phyloP scores from a whole-genome alignment of 2,888 invertebrate genomes.

The Mallateleia sp. region DNA sequence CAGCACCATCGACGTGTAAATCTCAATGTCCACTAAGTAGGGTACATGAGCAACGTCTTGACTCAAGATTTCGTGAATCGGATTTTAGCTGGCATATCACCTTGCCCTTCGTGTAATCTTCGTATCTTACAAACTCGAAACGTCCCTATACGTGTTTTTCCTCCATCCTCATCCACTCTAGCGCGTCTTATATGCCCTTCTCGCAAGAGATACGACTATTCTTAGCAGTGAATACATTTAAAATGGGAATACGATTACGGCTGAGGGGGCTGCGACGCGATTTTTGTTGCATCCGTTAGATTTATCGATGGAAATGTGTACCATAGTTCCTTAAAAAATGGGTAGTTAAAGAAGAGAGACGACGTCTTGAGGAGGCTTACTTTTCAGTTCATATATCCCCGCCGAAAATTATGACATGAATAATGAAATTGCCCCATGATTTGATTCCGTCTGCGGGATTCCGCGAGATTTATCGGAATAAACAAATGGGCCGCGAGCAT shows the following conservation, averaged over 20 bases:
- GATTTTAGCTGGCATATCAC: conserved; percentile 85
- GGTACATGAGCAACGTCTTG: conserved; percentile 82
- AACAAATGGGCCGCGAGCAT: conserved; percentile 60
- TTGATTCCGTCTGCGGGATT: conserved; percentile 54
- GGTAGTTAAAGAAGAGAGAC: conserved; percentile 68
- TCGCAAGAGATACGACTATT: conserved; percentile 74
- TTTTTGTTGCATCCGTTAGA: conserved; percentile 81
- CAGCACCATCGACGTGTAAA: conserved; percentile 35
- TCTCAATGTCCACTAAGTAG: conserved; percentile 83
- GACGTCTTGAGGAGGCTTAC: conserved; percentile 42
- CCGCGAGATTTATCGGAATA: conserved; percentile 62
- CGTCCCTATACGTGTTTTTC: conserved; percentile 83
- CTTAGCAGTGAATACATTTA: conserved; percentile 86
- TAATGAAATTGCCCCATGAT: conserved; percentile 58
- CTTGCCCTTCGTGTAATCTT: conserved; percentile 75
- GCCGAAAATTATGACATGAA: conserved; percentile 65
- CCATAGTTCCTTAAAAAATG: conserved; percentile 80
- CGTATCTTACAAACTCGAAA: conserved; percentile 67
- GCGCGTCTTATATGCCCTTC: conserved; percentile 66
- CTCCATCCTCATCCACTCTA: conserved; percentile 68
- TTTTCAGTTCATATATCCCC: conserved; percentile 23
- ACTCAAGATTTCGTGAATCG: conserved; percentile 88
- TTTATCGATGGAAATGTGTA: conserved; percentile 88
- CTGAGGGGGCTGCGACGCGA: conserved; percentile 63
- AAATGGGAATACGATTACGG: conserved; percentile 87